Base-by-base conservation (phyloP, 2,797 vertebrate genomes). In the Oryzias sinensis region DNA sequence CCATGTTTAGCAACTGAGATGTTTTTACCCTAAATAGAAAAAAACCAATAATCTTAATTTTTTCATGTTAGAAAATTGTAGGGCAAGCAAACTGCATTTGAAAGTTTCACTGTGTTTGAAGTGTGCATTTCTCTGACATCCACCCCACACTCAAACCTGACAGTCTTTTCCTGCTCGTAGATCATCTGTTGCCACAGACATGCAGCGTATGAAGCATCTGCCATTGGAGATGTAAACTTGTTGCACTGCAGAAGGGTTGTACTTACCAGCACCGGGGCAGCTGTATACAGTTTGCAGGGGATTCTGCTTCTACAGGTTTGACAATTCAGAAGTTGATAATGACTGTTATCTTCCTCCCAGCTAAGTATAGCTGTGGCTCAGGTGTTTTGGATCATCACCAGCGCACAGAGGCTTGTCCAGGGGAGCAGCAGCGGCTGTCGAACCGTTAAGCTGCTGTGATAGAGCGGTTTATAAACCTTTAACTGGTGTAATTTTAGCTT, bases 281-380 rank as follows among this genome's bases (percentile, higher is more conserved):
- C 80, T 87, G 89, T 89, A 85, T 80, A 64, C 58, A 2, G 63
- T 62, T 49, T 54, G 52, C 46, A 41, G 52, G 67, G 68, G 84
- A 86, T 88, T 89, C 88, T 65, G 14, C 77, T 67, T 61, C 68
- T 70, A 52, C 76, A 82, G 79, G 82, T 77, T 82, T 74, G 84
- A 88, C 53, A 62, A 87, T 74, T 77, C 79, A 86, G 79, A 89
- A 88, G 62, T 73, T 83, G 63, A 80, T 89, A 88, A 92, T 90
- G 83, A 90, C 81, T 85, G 81, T 89, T 74, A 89, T 91, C 85
- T 67, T 74, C 65, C 58, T 72, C 65, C 66, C 46, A 43, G 49
- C 56, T 91, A 92, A 91, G 84, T 90, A 91, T 81, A 90, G 79
- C 68, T 79, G 68, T 79, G 67, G 72, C 49, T 76, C 61, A 47